Conservation (phyloP, 2,113 vertebrate genomes). For the Podilymbus podiceps region DNA sequence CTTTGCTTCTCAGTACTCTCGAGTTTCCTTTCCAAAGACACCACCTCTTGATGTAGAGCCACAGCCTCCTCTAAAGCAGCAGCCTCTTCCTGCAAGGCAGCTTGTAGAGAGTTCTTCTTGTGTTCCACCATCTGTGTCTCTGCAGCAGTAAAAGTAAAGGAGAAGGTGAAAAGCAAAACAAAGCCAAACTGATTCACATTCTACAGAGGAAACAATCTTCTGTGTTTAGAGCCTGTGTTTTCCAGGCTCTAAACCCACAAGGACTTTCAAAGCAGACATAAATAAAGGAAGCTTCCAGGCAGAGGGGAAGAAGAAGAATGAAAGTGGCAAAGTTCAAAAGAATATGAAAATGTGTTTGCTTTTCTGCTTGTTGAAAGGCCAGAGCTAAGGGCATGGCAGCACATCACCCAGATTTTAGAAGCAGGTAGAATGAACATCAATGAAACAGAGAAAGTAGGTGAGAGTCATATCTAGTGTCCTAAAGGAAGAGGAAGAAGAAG, state of each 20-base stretch:
- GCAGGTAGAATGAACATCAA: neutral
- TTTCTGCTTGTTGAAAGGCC: neutral
- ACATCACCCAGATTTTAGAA: neutral
- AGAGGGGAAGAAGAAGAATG: neutral
- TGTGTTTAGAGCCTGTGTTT: neutral
- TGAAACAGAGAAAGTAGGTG: neutral
- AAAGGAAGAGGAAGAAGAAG: neutral
- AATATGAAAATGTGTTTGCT: neutral
- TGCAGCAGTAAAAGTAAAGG: constrained; percentile 21
- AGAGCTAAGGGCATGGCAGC: neutral
- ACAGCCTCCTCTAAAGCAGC: neutral
- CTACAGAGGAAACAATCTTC: neutral
- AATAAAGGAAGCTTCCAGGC: neutral
- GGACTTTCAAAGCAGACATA: neutral
- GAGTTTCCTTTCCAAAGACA: constrained; percentile 38
- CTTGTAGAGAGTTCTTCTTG: constrained; percentile 23
- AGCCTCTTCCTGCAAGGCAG: constrained; percentile 19
- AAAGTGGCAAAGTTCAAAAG: neutral
- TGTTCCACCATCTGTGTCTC: constrained; percentile 45
- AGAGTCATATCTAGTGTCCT: neutral
- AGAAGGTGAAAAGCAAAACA: neutral
- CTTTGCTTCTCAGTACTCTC: constrained; percentile 48
- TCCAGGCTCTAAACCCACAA: neutral
- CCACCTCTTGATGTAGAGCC: constrained; percentile 35
- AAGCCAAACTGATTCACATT: neutral